phyloP scores from a whole-genome alignment of 2,113 vertebrate genomes.

The Procavia capensis region DNA sequence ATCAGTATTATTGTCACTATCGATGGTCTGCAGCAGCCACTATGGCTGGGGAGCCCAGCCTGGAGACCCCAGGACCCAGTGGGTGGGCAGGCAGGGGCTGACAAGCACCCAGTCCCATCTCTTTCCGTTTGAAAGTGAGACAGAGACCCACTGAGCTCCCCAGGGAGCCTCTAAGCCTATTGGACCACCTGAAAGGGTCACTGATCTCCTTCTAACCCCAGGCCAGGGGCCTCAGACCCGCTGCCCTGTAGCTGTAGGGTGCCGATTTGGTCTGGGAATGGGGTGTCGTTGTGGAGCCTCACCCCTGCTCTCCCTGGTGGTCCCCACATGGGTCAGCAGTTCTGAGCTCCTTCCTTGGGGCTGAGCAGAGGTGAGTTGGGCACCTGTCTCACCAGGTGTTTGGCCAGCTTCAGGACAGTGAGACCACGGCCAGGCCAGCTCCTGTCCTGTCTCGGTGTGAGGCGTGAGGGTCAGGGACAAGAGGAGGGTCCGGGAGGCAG shows the following conservation, averaged over 20 bases:
- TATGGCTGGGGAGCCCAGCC: background rate
- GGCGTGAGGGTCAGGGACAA: too few relatives aligned
- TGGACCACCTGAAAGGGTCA: background rate
- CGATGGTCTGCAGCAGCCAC: background rate
- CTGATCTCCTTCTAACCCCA: background rate
- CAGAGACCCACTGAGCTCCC: background rate
- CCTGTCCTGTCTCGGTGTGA: background rate
- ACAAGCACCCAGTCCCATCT: background rate
- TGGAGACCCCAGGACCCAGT: rapidly evolving
- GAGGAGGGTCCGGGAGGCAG: rapidly evolving
- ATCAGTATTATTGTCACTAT: rapidly evolving
- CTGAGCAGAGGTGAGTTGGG: rapidly evolving
- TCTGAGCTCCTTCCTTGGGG: background rate
- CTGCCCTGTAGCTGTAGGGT: background rate
- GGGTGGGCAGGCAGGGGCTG: rapidly evolving
- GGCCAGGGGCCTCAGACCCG: rapidly evolving
- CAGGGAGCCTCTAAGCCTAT: background rate
- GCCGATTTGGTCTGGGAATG: background rate
- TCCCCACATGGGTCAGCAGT: background rate
- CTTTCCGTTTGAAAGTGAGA: background rate
- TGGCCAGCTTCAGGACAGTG: background rate
- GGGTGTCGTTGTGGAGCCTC: background rate
- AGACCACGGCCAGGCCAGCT: rapidly evolving
- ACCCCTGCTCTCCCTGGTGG: background rate
- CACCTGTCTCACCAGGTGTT: rapidly evolving